phyloP scores from a whole-genome alignment of 2,113 vertebrate species.

The Myodes glareolus region DNA sequence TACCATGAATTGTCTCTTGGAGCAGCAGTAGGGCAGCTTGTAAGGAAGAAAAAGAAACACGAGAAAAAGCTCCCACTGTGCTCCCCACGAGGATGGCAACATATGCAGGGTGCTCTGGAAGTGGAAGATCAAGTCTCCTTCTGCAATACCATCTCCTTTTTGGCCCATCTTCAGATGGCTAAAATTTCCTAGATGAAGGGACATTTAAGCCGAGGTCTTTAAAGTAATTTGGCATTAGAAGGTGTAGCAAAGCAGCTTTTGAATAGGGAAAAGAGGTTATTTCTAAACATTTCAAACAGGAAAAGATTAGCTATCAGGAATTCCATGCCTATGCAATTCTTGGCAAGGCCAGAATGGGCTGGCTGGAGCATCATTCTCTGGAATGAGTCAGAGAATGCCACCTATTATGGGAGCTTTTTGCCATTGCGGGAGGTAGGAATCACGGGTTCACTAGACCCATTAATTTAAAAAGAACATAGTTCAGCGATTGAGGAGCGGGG shows the following conservation, averaged over 20 bases:
- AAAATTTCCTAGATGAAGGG: not conserved
- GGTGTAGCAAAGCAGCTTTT: not conserved
- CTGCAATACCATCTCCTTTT: not conserved
- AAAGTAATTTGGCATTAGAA: not conserved
- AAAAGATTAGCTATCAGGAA: not conserved
- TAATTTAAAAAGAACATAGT: not conserved
- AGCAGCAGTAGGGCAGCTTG: not conserved
- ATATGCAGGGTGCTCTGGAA: not conserved
- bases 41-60: not conserved
- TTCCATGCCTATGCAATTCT: not conserved
- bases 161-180: not conserved
- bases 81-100: not conserved
- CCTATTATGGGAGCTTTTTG: not conserved
- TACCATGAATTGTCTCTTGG: not conserved
- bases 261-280: not conserved
- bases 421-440: not conserved
- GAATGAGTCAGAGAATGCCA: conserved; percentile 5
- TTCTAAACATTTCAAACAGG: conserved; percentile 23
- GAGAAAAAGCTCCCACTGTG: not conserved
- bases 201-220: not conserved
- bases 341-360: not conserved
- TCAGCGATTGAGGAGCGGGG: not conserved
- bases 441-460: not conserved
- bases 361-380: not conserved
- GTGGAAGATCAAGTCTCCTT: not conserved